Base-by-base conservation (phyloP, 2,888 invertebrate species). In the Coremacera marginata region DNA sequence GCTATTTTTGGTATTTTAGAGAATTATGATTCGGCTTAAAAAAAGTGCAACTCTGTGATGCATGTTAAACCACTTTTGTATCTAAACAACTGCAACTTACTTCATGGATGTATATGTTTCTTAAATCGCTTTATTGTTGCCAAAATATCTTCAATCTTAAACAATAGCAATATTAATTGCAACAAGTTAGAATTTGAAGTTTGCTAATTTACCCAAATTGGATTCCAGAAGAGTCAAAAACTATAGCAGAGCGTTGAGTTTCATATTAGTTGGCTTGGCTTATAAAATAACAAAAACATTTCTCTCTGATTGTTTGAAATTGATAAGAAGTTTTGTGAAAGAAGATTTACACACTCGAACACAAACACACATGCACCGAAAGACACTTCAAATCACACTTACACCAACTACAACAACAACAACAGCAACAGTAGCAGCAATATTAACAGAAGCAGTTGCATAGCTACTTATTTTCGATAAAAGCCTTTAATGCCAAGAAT, bases 401-500 rank as follows among this genome's bases (percentile, higher is more conserved):
- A 60, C 60, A 60, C 11, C 11, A 60, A 19, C 60, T 9, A 22
- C 60, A 9, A 9, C 4, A 60, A 60, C 25, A 60, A 11, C 60
- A 51, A 8, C 22, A 68, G 49, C 31, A 9, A 34, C 31, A 31
- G n/a, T 31, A 31, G 11, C 11, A 27, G n/a, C 16, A 16, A 16
- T 44, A 57, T 14, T 14, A 37, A 11, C 34, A n/a, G 44, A 37
- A 44, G 67, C 19, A 9, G 51, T 25, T 25, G 44, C 49, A 65
- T 25, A 55, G 65, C 44, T 65, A 76, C n/a, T 63, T 62, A 49
- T 76, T 76, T 34, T 19, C 22, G 44, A 44, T 67, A 51, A 72
- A 72, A 55, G 77, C 67, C 60, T 60, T 57, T 72, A 77, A 77
- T 57, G 37, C 57, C 67, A 57, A 57, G 25, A 31, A 67, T 57